Conservation (phyloP, 2,113 vertebrate species). For the Forbesichthys papilliferus region DNA sequence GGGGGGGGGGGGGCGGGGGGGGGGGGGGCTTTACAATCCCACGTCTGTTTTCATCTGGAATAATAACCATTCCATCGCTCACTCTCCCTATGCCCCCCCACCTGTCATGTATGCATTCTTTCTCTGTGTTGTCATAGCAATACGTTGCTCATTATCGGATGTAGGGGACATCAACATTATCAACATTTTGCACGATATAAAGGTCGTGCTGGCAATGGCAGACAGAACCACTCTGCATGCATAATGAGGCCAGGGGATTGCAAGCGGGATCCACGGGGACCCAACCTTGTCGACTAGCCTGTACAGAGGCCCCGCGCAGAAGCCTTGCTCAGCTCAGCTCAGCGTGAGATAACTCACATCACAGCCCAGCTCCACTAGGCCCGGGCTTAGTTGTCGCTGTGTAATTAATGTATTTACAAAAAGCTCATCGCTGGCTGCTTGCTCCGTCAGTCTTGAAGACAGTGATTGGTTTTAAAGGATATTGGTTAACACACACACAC, state of each 20-base stretch:
- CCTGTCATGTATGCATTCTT: background rate
- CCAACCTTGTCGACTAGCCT: slow-evolving; percentile 28
- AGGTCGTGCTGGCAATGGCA: slow-evolving; percentile 71
- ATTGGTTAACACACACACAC: slow-evolving; percentile 26
- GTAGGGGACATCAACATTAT: slow-evolving; percentile 67
- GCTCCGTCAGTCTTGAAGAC: slow-evolving; percentile 52
- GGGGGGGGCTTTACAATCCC: slow-evolving; percentile 19
- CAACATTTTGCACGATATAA: slow-evolving; percentile 75
- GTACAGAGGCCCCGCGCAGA: slow-evolving; percentile 24
- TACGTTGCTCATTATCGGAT: slow-evolving; percentile 77
- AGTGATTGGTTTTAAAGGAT: slow-evolving; percentile 33
- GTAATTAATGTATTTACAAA: slow-evolving; percentile 68
- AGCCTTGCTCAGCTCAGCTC: slow-evolving; percentile 44
- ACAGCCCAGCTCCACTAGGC: slow-evolving; percentile 44
- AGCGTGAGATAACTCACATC: slow-evolving; percentile 24
- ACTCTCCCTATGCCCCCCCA: slow-evolving; percentile 29
- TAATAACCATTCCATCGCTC: slow-evolving; percentile 16
- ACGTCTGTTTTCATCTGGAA: slow-evolving; percentile 27
- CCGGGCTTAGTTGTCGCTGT: slow-evolving; percentile 26
- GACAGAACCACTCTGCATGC: slow-evolving; percentile 67
- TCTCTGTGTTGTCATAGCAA: slow-evolving; percentile 67
- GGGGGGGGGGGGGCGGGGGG: slow-evolving; percentile 7
- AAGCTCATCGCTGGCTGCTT: slow-evolving; percentile 40
- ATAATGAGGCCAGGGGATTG: slow-evolving; percentile 70
- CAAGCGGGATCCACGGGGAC: slow-evolving; percentile 50